Evolutionary conservation across 37 sponge, comb jelly and placozoan species (phyloP), one percentile per base, ranked within the genome.

Genomic region (Cladorhizidae sp.): DNA sequence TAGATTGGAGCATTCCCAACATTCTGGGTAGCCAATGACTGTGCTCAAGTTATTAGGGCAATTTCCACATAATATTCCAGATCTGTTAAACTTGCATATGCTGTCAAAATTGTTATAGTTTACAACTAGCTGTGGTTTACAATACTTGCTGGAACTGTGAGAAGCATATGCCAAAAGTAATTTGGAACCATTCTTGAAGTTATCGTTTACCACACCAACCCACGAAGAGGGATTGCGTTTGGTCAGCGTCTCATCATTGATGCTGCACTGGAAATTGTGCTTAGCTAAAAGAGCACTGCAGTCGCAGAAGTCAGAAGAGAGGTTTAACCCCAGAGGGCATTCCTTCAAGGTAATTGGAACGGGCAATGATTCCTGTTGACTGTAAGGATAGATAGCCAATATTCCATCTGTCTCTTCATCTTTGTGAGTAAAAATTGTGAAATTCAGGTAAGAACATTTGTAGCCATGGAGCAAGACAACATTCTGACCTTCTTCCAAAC

Each of bases 51-150:
- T 40, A 29, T 18, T 29, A 36, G 35, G 21, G 45, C 86, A 85
- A 49, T 59, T 25, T 2, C 79, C 79, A 85, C 86, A 85, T n/a
- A 72, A 26, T 21, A 85, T 38, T 62, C 86, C 86, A 29, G 52
- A 41, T 8, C 79, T 70, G 20, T 72, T 71, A 28, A 63, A 62
- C 1, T 2, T 31, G 41, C 86, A 85, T 8, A 57, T 69, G 20
- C 11, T 39, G 57, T 84, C 58, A 29, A 71, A 56, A 40, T 82
- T 12, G 31, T 38, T 36, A 14, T 59, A 23, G 22, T 29, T 33
- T 8, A 83, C 21, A 40, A 1, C 31, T 54, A 25, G 0, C 8
- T 35, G 3, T 23, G 20, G 35, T 3, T 63, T 52, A 38, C 84
- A 83, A 43, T 76, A 75, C 6, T 55, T 40, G 38, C 29, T 42